Base-by-base conservation (phyloP, 1,140 invertebrate genomes). In the Sycophila sp. region DNA sequence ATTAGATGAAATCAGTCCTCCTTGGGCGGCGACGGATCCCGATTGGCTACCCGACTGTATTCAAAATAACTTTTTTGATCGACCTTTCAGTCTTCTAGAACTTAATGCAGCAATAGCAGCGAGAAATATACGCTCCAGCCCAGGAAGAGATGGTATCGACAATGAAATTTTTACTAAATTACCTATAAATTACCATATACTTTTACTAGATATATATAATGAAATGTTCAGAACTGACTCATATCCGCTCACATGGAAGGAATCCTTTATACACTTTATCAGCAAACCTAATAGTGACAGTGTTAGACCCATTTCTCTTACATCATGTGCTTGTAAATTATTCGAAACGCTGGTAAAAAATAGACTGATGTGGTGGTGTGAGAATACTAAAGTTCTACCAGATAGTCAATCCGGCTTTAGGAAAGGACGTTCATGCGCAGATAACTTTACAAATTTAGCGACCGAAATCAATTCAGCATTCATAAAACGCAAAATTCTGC, bases 81-180 rank as follows among this genome's bases (percentile, higher is more conserved):
- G 5, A 1, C 15, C 15, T 1, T 60, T 42, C n/a, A 28, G 2
- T 7, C 45, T 42, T 28, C 1, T 4, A 1, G 38, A 60, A n/a
- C 28, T 60, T 15, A 60, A 42, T 15, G 8, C 19, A n/a, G 58
- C 58, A 1, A 10, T 60, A 15, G n/a, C 40, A 1, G 13, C 36
- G 2, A 17, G 38, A 60, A 40, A 40, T 5, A 19, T 4, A 15
- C 40, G 26, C 13, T 60, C 58, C 0, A n/a, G 36, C 2, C 58
- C 58, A 7, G 58, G 58, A 6, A 15, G 26, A 28, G 58, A 60
- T 17, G 38, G 58, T 1, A 60, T 67, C 32, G 36, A 51, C 40
- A 51, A 67, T 53, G 6, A 40, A 32, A 32, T 36, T 10, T 38
- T 58, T 19, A 15, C 59, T 19, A 60, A 45, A 4, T 15, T 60